phyloP scores from a whole-genome alignment of 1,140 invertebrate species.

The Pogonomyrmex californicus region DNA sequence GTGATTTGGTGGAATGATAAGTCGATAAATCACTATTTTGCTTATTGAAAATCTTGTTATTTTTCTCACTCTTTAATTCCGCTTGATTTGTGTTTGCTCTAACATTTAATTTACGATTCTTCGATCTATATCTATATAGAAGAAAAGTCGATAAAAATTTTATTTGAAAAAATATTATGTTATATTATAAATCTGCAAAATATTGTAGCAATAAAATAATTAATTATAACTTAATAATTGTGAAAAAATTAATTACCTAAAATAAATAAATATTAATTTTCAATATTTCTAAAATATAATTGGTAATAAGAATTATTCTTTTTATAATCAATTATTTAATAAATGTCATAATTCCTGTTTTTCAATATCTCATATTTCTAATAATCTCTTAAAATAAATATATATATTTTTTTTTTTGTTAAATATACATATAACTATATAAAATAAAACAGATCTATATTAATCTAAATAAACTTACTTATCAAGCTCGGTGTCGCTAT shows the following conservation, averaged over 20 bases:
- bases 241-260: not conserved
- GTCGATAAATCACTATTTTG: constrained; percentile 79
- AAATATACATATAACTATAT: not conserved
- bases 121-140: constrained; percentile 87
- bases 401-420: not conserved
- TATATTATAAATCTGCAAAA: not conserved
- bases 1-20: constrained; percentile 81
- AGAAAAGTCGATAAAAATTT: constrained; percentile 21
- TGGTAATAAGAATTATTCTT: not conserved
- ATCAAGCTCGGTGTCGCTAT: constrained; percentile 96
- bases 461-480: constrained; percentile 87
- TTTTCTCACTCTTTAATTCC: constrained; percentile 80
- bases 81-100: constrained; percentile 76
- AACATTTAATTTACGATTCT: constrained; percentile 87
- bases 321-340: constrained; percentile 3
- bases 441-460: constrained; percentile 14
- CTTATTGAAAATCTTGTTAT: constrained; percentile 80
- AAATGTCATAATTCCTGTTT: not conserved
- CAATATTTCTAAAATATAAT: not conserved
- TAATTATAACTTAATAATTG: not conserved
- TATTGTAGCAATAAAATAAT: not conserved
- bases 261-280: not conserved
- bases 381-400: not conserved
- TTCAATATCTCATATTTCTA: not conserved
- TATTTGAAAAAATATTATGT: not conserved